Percentiles rank a stretch among this genome's conserved stretches.
Conservation (phyloP, 2,888 invertebrate species). For the Cephus spinipes region DNA sequence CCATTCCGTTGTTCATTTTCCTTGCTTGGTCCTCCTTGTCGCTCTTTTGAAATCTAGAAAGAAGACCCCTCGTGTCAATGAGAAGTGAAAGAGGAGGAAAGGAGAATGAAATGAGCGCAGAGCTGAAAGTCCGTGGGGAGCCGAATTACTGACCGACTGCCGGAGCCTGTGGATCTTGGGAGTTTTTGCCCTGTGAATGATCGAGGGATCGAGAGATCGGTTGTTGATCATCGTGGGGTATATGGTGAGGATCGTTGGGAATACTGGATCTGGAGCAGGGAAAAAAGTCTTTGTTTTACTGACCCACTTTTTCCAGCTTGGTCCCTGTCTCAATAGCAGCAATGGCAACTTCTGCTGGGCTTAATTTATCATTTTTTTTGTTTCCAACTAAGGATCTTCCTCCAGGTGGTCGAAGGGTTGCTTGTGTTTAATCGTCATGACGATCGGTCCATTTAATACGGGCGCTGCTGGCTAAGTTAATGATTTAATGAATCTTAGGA, state of each 20-base stretch:
- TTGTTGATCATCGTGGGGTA: not conserved
- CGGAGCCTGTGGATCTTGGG: not conserved
- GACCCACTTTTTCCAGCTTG: slow-evolving; percentile 15
- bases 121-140: not conserved
- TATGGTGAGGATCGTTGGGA: not conserved
- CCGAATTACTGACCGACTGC: not conserved
- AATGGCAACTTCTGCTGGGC: not conserved
- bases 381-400: slow-evolving; percentile 32
- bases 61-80: not conserved
- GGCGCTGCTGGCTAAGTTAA: not conserved
- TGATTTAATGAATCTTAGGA: not conserved
- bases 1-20: not conserved
- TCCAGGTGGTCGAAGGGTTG: slow-evolving; percentile 46
- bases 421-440: not conserved
- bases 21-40: not conserved
- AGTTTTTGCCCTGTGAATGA: not conserved
- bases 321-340: not conserved
- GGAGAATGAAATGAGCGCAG: not conserved
- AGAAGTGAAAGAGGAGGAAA: not conserved
- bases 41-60: not conserved
- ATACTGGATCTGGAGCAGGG: not conserved
- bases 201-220: not conserved
- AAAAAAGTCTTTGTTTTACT: slow-evolving; percentile 21
- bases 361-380: slow-evolving; percentile 26
- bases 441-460: slow-evolving; percentile 10